Conservation (phyloP, 1,140 invertebrate genomes). For the Calephelis nemesis region DNA sequence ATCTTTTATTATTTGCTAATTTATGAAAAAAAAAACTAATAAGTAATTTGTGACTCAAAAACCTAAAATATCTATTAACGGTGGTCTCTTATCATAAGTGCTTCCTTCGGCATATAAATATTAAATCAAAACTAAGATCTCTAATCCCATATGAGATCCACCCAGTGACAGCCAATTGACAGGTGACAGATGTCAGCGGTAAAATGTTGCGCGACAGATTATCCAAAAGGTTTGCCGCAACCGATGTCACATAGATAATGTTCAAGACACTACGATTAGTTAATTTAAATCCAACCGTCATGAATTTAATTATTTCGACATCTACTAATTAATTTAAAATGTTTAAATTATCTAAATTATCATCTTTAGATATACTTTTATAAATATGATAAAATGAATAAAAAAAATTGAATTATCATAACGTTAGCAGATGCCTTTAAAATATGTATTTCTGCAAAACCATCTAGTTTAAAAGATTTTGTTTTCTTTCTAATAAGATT, state of each 20-base stretch:
- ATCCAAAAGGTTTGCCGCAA: slow-evolving; percentile 41
- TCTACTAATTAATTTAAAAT: slow-evolving; percentile 4
- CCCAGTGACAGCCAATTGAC: slow-evolving; percentile 6
- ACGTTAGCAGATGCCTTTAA: too few species aligned
- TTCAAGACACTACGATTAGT: slow-evolving; percentile 45
- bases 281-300: slow-evolving; percentile 54
- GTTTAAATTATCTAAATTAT: not conserved
- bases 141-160: slow-evolving; percentile 3
- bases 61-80: too few species aligned
- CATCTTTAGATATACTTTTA: too few species aligned
- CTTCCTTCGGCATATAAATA: not conserved
- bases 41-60: too few species aligned
- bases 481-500: too few species aligned
- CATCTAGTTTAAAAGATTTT: too few species aligned
- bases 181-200: slow-evolving; percentile 43
- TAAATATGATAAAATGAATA: too few species aligned
- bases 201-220: slow-evolving; percentile 55
- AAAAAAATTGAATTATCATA: too few species aligned
- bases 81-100: too few species aligned
- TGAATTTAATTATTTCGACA: slow-evolving; percentile 24
- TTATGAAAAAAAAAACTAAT: too few species aligned
- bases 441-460: too few species aligned
- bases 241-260: slow-evolving; percentile 61
- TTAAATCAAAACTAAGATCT: slow-evolving; percentile 37
- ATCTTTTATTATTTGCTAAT: too few species aligned